These are phyloP conservation scores for Tachina grossa DNA, from an alignment of 2,888 invertebrate genomes.

Conservation along the genomic window DNA sequence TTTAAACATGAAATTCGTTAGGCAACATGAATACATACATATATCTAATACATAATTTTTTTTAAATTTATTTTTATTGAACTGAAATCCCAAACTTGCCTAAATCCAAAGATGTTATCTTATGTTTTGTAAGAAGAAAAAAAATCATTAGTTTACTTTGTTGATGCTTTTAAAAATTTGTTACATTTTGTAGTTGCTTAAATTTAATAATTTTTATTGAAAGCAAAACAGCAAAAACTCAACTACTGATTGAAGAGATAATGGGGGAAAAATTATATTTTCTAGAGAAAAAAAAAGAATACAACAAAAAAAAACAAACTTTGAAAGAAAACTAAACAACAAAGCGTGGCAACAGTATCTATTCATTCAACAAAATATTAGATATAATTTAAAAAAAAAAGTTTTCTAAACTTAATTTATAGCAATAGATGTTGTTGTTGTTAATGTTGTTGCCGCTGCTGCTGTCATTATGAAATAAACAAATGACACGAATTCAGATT, in stretches of 20 bases:
- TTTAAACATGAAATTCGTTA: not conserved
- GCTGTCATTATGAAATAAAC: conserved; percentile 63
- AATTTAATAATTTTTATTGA: not conserved
- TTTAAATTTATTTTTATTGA: not conserved
- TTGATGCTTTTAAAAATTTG: conserved; percentile 40
- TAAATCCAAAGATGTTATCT: conserved; percentile 49
- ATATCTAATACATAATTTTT: not conserved
- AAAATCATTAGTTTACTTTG: conserved; percentile 23
- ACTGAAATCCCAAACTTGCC: conserved; percentile 5
- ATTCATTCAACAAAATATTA: conserved; percentile 36
- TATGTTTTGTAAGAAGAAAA: conserved; percentile 23
- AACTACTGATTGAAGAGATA: conserved; percentile 47
- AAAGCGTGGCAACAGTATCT: conserved; percentile 27
- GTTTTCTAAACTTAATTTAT: conserved; percentile 16
- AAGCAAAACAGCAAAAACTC: conserved; percentile 15
- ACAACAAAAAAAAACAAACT: not conserved
- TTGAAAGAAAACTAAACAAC: conserved; percentile 12
- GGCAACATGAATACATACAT: not conserved
- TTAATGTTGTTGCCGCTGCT: conserved; percentile 6
- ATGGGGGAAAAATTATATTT: conserved; percentile 35
- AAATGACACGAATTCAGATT: conserved; percentile 67
- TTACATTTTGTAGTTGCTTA: conserved; percentile 22
- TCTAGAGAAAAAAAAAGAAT: conserved; percentile 10
- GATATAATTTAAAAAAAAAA: conserved; percentile 22
- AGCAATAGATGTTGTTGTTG: conserved; percentile 9